These are phyloP conservation scores for Mythimna pallens DNA, from an alignment of 2,888 invertebrate species.

Conservation along the genomic window DNA sequence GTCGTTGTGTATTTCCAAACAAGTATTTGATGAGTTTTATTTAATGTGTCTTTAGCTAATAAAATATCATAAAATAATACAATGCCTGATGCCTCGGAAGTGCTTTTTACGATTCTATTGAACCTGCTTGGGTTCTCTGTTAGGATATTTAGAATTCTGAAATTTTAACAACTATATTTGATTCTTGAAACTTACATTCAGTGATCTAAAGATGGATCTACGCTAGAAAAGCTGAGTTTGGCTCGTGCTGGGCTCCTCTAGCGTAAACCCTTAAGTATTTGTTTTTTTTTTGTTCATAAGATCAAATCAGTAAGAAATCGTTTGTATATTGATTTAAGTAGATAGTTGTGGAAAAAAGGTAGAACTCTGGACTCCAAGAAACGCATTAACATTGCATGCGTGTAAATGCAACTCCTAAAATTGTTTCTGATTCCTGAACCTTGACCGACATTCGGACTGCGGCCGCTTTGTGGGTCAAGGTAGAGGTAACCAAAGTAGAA, in stretches of 20 bases:
- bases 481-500: conserved; percentile 60
- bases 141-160: background rate
- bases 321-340: background rate
- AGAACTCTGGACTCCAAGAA: background rate
- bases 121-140: background rate
- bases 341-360: background rate
- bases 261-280: too few relatives aligned
- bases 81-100: background rate
- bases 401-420: conserved; percentile 46
- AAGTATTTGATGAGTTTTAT: conserved; percentile 36
- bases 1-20: conserved; percentile 60
- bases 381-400: background rate
- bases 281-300: too few relatives aligned
- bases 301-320: too few relatives aligned
- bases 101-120: background rate
- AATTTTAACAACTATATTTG: background rate
- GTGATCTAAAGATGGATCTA: too few relatives aligned
- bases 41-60: conserved; percentile 9
- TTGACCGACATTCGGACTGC: conserved; percentile 52
- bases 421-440: conserved; percentile 58
- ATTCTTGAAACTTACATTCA: background rate
- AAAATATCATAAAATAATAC: conserved; percentile 3
- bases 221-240: too few relatives aligned
- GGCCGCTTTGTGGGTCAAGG: conserved; percentile 53
- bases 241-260: too few relatives aligned